Percentiles rank a stretch among this genome's conserved stretches.
Conservation (phyloP, 2,113 vertebrate species). For the Puntigrus tetrazona region DNA sequence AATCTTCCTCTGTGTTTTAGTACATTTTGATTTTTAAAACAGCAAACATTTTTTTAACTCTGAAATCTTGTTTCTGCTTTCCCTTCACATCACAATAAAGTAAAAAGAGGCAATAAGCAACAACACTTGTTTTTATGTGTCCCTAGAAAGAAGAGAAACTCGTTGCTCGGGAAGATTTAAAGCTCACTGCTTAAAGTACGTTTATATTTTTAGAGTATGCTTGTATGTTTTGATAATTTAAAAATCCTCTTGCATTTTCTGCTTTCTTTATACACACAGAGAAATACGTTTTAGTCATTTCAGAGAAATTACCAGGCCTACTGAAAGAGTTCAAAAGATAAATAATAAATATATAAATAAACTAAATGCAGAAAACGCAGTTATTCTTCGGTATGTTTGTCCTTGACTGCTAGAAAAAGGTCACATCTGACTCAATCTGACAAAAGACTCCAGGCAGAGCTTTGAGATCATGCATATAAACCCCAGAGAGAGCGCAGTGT, state of each 20-base stretch:
- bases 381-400: neutral
- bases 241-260: neutral
- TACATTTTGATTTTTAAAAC: too few species aligned
- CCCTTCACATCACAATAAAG: neutral
- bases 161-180: neutral
- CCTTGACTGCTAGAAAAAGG: conserved; percentile 32
- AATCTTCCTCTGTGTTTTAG: too few species aligned
- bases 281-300: neutral
- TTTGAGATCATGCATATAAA: conserved; percentile 16
- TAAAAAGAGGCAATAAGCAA: too few species aligned
- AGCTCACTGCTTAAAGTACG: neutral
- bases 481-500: neutral
- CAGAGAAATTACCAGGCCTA: neutral
- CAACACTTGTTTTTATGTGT: neutral
- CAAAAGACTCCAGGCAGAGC: conserved; percentile 4
- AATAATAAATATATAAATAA: neutral
- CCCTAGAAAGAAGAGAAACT: neutral
- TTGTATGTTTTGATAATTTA: neutral
- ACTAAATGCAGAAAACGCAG: neutral
- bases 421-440: conserved; percentile 17
- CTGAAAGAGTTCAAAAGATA: neutral
- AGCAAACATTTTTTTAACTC: too few species aligned
- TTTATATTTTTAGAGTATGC: neutral
- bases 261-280: too few species aligned
- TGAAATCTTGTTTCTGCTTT: too few species aligned